phyloP scores from a whole-genome alignment of 2,888 invertebrate genomes.

The Nowickia ferox region DNA sequence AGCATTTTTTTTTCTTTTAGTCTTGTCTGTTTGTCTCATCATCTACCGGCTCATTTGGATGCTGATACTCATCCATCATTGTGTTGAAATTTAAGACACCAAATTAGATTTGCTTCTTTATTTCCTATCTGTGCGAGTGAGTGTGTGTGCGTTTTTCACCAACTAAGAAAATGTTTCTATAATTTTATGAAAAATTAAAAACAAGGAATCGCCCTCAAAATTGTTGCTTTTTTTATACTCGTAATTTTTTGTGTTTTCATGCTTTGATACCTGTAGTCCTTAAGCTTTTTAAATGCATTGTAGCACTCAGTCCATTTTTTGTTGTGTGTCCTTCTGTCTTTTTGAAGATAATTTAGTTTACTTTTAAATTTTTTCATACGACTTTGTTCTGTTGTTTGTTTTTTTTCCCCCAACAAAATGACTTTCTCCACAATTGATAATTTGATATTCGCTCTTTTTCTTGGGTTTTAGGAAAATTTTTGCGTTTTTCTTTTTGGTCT shows the following conservation, averaged over 20 bases:
- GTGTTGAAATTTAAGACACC: constrained; percentile 67
- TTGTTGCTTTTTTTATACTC: constrained; percentile 1
- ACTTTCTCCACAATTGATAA: constrained; percentile 79
- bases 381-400: constrained; percentile 50
- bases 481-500: constrained; percentile 6
- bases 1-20: constrained; percentile 29
- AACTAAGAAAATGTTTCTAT: constrained; percentile 39
- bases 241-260: constrained; percentile 50
- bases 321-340: constrained; percentile 40
- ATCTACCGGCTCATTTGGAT: constrained; percentile 62
- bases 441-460: constrained; percentile 78
- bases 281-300: constrained; percentile 48
- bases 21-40: constrained; percentile 24
- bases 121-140: constrained; percentile 8
- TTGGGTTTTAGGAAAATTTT: constrained; percentile 25
- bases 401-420: constrained; percentile 73
- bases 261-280: constrained; percentile 61
- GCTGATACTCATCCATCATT: constrained; percentile 71
- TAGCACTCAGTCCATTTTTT: constrained; percentile 40
- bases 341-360: constrained; percentile 68
- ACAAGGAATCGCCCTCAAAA: constrained; percentile 60
- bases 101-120: constrained; percentile 68
- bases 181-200: constrained; percentile 44
- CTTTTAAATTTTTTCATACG: constrained; percentile 33
- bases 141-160: constrained; percentile 3